Evolutionary conservation across 2,888 invertebrate genomes (phyloP), one percentile per base, ranked within the genome.

Genomic region (Theretra japonica): DNA sequence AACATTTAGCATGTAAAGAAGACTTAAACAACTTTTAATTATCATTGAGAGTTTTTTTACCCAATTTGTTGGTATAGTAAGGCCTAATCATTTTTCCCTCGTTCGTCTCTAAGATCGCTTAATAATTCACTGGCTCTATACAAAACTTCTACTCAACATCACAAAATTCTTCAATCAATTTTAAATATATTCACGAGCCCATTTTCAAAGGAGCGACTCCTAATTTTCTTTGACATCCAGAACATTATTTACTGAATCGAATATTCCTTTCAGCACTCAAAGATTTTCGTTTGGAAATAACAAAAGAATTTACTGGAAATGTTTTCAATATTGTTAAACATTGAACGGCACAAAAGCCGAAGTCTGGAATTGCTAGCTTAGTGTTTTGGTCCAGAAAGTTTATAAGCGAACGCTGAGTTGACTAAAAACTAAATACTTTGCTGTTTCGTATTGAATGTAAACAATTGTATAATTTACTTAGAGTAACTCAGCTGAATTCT

Each of bases 301-400:
- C 15, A 58, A 58, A n/a, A 25, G 58, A 58, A 58, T 58, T 58
- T 41, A 62, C 41, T 65, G 23, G 28, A 65, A 65, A 62, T 21
- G 48, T 65, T 65, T 65, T 65, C 48, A 48, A 48, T 65, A 65
- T 41, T 65, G 30, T 60, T 33, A 41, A 62, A 62, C 65, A 65
- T 15, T n/a, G 50, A 23, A 25, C 62, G 62, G 17, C 11, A 65
- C 48, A 23, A 65, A 48, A 65, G 65, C 23, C 21, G 15, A 59
- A n/a, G 33, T 62, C 33, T 62, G n/a, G 23, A 65, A 23, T 23
- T 41, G 33, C 33, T 62, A 21, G 33, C 33, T 62, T 41, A 48
- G 65, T 65, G 23, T 65, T 65, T 48, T 23, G 48, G 41, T 33
- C n/a, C n/a, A 33, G 30, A 65, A 65, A 65, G 41, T 65, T 65